Evolutionary conservation across 2,113 vertebrate genomes (phyloP), one percentile per base, ranked within the genome.

Genomic region (Cololabis saira): DNA sequence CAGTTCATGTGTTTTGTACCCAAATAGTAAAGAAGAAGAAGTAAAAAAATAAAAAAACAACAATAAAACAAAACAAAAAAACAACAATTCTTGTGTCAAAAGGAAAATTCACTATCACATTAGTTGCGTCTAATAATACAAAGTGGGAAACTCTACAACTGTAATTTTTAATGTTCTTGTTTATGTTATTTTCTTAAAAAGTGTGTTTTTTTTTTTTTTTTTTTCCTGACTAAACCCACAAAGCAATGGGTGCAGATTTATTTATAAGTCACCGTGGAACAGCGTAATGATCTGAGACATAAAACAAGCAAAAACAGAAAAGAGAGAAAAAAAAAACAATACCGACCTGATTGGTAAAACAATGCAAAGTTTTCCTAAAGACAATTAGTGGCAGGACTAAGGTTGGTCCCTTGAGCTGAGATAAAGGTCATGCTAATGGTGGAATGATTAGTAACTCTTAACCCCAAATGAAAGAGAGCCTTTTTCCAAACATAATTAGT

Each of bases 191-290:
- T 22, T 56, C 0, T 16, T 64, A 17, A 19, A 57, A 1, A 4
- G 24, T 5, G 10, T 9, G 6, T 37, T 37, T 11, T 37, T 30
- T 30, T 19, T 50, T 43, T 27, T 80, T 47, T 61, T 6, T 21
- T 60, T 54, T 30, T 74, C 43, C n/a, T 63, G 16, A 57, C 51
- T 43, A 56, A 68, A 78, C 60, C 3, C 58, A 63, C 59, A 62
- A 67, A 43, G 18, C 61, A 43, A 16, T 53, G 19, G 67, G 51
- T 58, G 51, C 49, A 3, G 61, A 59, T 79, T 72, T 79, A 44
- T 72, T 78, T 80, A 37, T 49, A 14, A 61, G 24, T 74, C 84
- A 9, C 78, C 52, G 81, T 70, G 66, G 47, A 66, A 48, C 13
- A 15, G 12, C 49, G 45, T 22, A 12, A 24, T 49, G 51, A 45